A percentile compares a stretch with the other conserved stretches of the same genome.
phyloP scores from a whole-genome alignment of 2,888 invertebrate species.

The Laspeyria flexula region DNA sequence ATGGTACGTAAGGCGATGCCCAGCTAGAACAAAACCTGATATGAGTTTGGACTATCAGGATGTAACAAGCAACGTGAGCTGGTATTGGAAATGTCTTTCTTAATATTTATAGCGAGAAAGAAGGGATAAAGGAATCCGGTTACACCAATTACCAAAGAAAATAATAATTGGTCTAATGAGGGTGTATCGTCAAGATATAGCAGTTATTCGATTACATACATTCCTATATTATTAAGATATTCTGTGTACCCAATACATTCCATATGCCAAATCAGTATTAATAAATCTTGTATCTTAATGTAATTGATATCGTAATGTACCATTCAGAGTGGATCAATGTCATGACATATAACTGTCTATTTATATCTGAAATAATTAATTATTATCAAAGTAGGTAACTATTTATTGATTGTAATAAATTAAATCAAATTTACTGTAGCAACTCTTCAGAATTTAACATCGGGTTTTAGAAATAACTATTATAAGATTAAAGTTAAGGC shows the following conservation, averaged over 20 bases:
- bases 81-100: conserved; percentile 23
- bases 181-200: conserved; percentile 7
- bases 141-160: conserved; percentile 18
- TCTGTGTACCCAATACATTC: conserved; percentile 24
- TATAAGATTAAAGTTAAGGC: conserved; percentile 14
- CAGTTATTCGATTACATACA: conserved; percentile 20
- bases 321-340: conserved; percentile 21
- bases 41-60: conserved; percentile 32
- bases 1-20: background rate
- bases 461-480: conserved; percentile 7
- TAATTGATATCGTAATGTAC: conserved; percentile 15
- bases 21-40: background rate
- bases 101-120: conserved; percentile 20
- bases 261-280: conserved; percentile 45
- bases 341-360: conserved; percentile 16
- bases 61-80: conserved; percentile 17
- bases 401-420: conserved; percentile 1
- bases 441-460: background rate
- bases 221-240: conserved; percentile 12
- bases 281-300: conserved; percentile 26
- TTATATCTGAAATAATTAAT: conserved; percentile 5
- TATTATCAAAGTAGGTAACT: conserved; percentile 7
- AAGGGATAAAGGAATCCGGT: conserved; percentile 15
- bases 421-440: conserved; percentile 9
- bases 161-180: conserved; percentile 15